A percentile compares a stretch with the other conserved stretches of the same genome.
phyloP scores from a whole-genome alignment of 1,140 invertebrate genomes.

The Musca domestica region DNA sequence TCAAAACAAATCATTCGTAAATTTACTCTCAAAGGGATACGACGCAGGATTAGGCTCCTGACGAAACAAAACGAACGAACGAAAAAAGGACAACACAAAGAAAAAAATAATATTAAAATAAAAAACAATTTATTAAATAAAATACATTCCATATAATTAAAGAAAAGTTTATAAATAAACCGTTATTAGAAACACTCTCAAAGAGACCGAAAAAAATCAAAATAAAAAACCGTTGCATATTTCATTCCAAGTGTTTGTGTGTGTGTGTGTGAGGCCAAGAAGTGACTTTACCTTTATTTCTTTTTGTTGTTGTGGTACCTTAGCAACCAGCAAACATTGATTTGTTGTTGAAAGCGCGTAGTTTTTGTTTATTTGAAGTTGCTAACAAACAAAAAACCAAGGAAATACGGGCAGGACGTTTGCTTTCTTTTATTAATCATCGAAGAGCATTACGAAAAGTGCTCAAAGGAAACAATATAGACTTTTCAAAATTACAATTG shows the following conservation, averaged over 20 bases:
- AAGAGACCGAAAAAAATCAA: neutral
- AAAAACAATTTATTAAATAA: no score
- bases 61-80: no score
- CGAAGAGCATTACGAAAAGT: neutral
- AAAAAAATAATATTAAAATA: no score
- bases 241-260: no score
- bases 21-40: slow-evolving; percentile 1
- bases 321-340: neutral
- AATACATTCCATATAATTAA: no score
- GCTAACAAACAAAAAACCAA: slow-evolving; percentile 15
- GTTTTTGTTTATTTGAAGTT: slow-evolving; percentile 17
- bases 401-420: neutral
- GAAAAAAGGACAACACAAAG: no score
- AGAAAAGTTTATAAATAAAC: neutral
- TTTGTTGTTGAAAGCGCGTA: neutral
- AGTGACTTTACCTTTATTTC: neutral
- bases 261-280: no score
- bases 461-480: neutral
- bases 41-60: neutral
- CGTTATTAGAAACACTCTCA: neutral
- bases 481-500: no score
- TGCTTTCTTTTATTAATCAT: no score
- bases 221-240: no score
- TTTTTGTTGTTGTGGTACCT: neutral
- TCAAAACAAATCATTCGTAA: slow-evolving; percentile 6